A percentile compares a stretch with the other conserved stretches of the same genome.
Conservation (phyloP, 2,888 invertebrate genomes). For the Brachylomia viminalis region DNA sequence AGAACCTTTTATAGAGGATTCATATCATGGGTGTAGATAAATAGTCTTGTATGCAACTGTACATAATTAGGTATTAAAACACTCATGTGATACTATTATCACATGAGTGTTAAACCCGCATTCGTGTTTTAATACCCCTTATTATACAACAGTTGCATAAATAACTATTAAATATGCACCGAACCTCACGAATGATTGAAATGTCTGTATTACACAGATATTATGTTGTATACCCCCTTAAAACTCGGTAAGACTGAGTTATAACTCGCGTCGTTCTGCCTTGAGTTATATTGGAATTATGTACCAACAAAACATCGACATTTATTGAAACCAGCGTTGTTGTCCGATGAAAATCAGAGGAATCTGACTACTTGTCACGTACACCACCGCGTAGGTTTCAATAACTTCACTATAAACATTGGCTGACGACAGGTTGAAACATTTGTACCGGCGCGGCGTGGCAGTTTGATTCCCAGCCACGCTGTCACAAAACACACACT, state of each 20-base stretch:
- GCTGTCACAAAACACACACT: conserved; percentile 22
- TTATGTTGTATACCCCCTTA: background rate
- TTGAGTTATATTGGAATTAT: conserved; percentile 41
- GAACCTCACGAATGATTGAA: background rate
- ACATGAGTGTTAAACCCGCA: too few relatives aligned
- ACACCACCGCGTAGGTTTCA: conserved; percentile 22
- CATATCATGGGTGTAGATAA: too few relatives aligned
- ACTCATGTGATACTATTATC: too few relatives aligned
- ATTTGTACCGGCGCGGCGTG: conserved; percentile 21
- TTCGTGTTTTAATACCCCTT: too few relatives aligned
- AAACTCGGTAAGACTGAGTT: background rate
- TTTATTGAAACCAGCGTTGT: conserved; percentile 24
- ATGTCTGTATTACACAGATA: background rate
- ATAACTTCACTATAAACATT: conserved; percentile 28
- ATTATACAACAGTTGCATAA: too few relatives aligned
- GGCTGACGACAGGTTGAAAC: conserved; percentile 23
- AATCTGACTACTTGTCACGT: background rate
- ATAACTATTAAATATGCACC: background rate
- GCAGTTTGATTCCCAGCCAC: background rate
- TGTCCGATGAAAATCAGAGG: background rate
- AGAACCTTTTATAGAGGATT: too few relatives aligned
- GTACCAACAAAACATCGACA: conserved; percentile 18
- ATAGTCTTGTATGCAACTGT: too few relatives aligned
- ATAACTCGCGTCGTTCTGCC: background rate
- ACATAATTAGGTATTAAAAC: too few relatives aligned